Evolutionary conservation across 2,113 vertebrate genomes (phyloP), one percentile per base, ranked within the genome.

Genomic region (Pteruthius melanotis): DNA sequence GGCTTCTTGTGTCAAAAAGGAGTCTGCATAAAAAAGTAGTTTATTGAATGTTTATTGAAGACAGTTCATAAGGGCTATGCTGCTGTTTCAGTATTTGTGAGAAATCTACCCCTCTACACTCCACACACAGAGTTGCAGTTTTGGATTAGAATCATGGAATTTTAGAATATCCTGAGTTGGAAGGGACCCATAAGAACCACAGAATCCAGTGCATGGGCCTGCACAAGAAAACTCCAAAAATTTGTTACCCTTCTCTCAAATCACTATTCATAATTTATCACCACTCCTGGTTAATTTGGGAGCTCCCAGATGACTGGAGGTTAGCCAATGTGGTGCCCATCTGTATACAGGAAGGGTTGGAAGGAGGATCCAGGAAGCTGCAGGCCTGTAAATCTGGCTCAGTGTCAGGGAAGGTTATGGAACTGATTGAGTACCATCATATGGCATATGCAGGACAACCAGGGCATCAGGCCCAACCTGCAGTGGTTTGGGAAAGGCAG

Each of bases 161-260:
- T 49, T 78, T 61, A 39, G 47, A 68, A 68, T 60, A 54, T 47
- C 9, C 24, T 35, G 24, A 61, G 17, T 21, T 68, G n/a, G 30
- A 60, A 82, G 28, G 28, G 6, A 53, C 33, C 42, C n/a, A 60
- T n/a, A 45, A 40, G 39, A 75, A 60, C 11, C 20, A 75, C 2
- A 39, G 20, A 75, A 28, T 40, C 40, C 7, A 19, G 27, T 0
- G 0, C 0, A 0, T 27, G 53, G 17, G 4, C 4, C 28, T 4
- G 30, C 39, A 37, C 35, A 64, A 63, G 40, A 83, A 44, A 56
- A 18, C 8, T 45, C 39, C 0, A 8, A 37, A 44, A 59, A 40
- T 47, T 26, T 53, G 9, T 15, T 68, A 75, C 11, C 14, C 13
- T 75, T 35, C 39, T 61, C 20, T 39, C 20, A 53, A 22, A 26